A percentile compares a stretch with the other conserved stretches of the same genome.
Evolutionary conservation across 1,140 invertebrate genomes (phyloP).

Genomic region (Leptinotarsa defecta): DNA sequence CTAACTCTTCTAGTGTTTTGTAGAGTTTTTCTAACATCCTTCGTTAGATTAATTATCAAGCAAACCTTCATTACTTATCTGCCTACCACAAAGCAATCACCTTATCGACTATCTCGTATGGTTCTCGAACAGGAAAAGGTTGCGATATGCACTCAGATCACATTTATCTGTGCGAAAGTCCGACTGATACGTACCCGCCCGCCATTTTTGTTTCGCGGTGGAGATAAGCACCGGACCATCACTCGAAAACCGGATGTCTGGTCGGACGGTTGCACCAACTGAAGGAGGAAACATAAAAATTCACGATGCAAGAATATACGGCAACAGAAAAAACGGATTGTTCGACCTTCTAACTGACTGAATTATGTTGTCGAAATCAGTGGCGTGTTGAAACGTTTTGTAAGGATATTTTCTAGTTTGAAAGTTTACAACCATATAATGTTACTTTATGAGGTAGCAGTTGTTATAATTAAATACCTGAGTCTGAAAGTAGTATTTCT

Average conservation of each 20-base stretch:
- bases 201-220: constrained; percentile 1
- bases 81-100: too few species aligned
- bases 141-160: not conserved
- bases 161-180: not conserved
- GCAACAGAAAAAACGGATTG: not conserved
- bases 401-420: too few species aligned
- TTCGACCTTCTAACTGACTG: constrained; percentile 5
- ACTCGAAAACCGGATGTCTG: constrained; percentile 5
- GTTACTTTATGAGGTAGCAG: too few species aligned
- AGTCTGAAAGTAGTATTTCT: too few species aligned
- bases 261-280: not conserved
- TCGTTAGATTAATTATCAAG: too few species aligned
- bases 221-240: not conserved
- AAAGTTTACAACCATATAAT: too few species aligned
- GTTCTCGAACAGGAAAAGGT: not conserved
- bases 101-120: too few species aligned
- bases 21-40: too few species aligned
- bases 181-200: not conserved
- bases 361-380: constrained; percentile 3
- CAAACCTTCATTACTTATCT: too few species aligned
- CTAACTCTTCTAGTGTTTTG: too few species aligned
- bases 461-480: too few species aligned
- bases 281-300: not conserved
- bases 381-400: not conserved
- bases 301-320: not conserved